These are phyloP conservation scores for Orchestia grillus DNA, from an alignment of 1,140 invertebrate genomes.

Conservation along the genomic window DNA sequence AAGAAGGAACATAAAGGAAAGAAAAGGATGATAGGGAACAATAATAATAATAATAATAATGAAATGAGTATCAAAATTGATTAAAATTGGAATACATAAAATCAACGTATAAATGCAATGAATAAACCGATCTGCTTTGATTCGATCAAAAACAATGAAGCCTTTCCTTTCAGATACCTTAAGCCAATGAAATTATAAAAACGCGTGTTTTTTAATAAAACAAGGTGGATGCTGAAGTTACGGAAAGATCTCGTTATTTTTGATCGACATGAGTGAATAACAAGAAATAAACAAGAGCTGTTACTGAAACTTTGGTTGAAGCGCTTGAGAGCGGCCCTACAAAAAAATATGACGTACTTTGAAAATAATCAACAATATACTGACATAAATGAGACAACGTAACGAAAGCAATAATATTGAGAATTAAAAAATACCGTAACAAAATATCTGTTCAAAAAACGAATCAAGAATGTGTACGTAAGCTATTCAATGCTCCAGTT, in stretches of 20 bases:
- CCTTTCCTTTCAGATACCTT: neutral
- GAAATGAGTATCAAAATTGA: neutral
- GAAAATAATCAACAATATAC: neutral
- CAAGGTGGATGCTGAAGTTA: neutral
- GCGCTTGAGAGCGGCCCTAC: neutral
- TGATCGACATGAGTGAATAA: neutral
- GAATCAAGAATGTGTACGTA: too few species aligned
- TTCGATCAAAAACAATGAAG: neutral
- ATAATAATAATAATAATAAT: neutral
- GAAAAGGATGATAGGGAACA: neutral
- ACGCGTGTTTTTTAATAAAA: neutral
- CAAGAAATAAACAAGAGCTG: neutral
- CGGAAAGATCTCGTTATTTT: neutral
- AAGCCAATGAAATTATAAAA: neutral
- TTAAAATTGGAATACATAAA: neutral
- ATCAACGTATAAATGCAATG: neutral
- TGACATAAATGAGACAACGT: neutral
- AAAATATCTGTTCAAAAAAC: neutral
- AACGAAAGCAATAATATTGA: neutral
- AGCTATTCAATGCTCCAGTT: too few species aligned
- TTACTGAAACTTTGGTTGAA: neutral
- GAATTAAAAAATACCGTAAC: neutral
- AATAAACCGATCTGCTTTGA: neutral
- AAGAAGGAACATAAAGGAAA: neutral
- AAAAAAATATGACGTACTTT: neutral